phyloP scores from a whole-genome alignment of 2,888 invertebrate genomes.

The Bruchidius siliquastri region DNA sequence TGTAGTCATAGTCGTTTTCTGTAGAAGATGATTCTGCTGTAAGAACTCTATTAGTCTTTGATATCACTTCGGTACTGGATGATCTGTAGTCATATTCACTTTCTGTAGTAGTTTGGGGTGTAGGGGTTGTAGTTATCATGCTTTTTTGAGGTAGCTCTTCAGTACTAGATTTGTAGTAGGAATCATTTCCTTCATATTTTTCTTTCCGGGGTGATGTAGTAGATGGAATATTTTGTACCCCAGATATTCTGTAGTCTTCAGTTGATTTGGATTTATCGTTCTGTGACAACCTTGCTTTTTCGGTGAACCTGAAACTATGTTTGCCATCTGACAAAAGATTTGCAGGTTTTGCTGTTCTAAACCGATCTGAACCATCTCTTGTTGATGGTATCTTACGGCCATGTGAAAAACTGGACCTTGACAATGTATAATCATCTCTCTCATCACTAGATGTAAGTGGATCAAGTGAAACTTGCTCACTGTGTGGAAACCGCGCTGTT shows the following conservation, averaged over 20 bases:
- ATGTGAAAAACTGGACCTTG: not conserved
- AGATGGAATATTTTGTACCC: not conserved
- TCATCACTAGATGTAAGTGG: not conserved
- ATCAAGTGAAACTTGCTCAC: not conserved
- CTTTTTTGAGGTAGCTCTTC: not conserved
- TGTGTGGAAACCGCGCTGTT: not conserved
- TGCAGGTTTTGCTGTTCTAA: not conserved
- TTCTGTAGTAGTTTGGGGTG: not conserved
- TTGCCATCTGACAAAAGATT: not conserved
- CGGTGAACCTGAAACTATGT: not conserved
- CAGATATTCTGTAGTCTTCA: not conserved
- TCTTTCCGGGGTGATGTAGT: not conserved
- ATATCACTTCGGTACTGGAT: not conserved
- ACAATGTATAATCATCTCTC: not conserved
- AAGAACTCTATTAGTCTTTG: too few species aligned
- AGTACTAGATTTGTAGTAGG: not conserved
- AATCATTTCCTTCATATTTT: not conserved
- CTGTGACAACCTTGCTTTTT: not conserved
- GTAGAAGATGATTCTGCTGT: too few species aligned
- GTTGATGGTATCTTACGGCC: not conserved
- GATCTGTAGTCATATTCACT: not conserved
- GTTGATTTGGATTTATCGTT: too few species aligned
- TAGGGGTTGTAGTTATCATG: not conserved
- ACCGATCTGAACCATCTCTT: too few species aligned
- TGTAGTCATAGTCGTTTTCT: not conserved